Base-by-base conservation (phyloP, 2,888 invertebrate genomes). In the Zootermopsis nevadensis region DNA sequence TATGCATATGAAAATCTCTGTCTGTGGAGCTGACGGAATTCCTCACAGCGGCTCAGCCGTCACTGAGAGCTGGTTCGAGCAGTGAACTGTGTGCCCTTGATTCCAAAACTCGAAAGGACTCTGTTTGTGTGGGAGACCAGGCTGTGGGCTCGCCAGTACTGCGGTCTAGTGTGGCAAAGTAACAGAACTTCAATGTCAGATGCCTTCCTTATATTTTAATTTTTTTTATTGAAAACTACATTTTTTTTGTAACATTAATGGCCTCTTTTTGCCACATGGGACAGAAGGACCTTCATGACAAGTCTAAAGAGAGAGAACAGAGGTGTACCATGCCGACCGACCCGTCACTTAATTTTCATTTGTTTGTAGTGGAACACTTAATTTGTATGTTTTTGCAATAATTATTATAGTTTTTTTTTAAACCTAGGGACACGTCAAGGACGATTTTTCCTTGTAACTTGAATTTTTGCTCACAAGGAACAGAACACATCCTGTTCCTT, bases 281-380 rank as follows among this genome's bases (percentile, higher is more conserved):
- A 83, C 67, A 35, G 77, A 83, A 79, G 77, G 85, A 85, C 85
- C 85, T 67, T 60, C 85, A 84, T 77, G 85, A 85, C 85, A 82
- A 77, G 85, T 85, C 85, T 60, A 77, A 60, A 84, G 85, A 85
- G 85, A 85, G 85, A 85, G 85, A 85, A 85, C 85, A 85, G 85
- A 85, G 85, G 84, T 83, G 81, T 27, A 60, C 60, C n/a, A 10
- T 53, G 31, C 55, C 24, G 24, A 53, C 53, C 30, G 31, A 38
- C 69, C 24, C 10, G 24, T 22, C 55, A 55, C 22, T 55, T 15
- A 24, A n/a, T 55, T 55, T 15, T 55, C 55, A 55, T 55, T 55
- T 55, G 24, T 55, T 55, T 55, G 22, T 55, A 55, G 55, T 60
- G n/a, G 3, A 60, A 27, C 60, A 60, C 2, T 27, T 27, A n/a